These are phyloP conservation scores for Entomyzon cyanotis DNA, from an alignment of 2,113 vertebrate species.

Conservation along the genomic window DNA sequence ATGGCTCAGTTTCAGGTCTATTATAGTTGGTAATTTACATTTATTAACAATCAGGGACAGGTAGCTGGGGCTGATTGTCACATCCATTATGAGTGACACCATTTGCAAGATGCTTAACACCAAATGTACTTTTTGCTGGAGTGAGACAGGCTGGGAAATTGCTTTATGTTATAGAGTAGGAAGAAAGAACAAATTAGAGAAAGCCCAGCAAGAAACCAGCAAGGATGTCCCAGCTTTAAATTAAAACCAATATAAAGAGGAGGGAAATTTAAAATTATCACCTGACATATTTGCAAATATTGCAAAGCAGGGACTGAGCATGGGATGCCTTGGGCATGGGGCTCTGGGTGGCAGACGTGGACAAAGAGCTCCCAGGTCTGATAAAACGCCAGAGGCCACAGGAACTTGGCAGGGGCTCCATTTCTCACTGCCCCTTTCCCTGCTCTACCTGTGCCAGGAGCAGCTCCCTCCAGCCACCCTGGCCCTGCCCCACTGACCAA, in stretches of 20 bases:
- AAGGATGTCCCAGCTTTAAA: neutral
- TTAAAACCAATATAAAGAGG: neutral
- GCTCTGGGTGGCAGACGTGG: fast-evolving
- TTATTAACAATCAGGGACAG: slow-evolving; percentile 3
- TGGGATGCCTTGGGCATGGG: fast-evolving
- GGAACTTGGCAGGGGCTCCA: fast-evolving
- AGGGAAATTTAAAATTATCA: neutral
- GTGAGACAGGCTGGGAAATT: neutral
- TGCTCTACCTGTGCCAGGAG: neutral
- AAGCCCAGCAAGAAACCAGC: neutral
- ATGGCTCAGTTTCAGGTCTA: neutral
- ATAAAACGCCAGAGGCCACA: fast-evolving
- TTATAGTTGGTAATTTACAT: slow-evolving; percentile 16
- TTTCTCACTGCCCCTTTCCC: neutral
- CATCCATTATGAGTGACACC: slow-evolving; percentile 1
- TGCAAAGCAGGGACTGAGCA: neutral
- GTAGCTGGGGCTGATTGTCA: slow-evolving; percentile 34
- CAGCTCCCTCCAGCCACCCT: fast-evolving
- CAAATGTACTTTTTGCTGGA: slow-evolving; percentile 2
- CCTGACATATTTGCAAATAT: no score
- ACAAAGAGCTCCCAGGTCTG: neutral
- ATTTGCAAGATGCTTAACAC: neutral
- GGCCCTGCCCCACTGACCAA: slow-evolving; percentile 83
- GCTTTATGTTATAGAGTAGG: neutral
- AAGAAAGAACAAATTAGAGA: neutral